phyloP scores from a whole-genome alignment of 2,888 invertebrate genomes.

The Blastobasis adustella region DNA sequence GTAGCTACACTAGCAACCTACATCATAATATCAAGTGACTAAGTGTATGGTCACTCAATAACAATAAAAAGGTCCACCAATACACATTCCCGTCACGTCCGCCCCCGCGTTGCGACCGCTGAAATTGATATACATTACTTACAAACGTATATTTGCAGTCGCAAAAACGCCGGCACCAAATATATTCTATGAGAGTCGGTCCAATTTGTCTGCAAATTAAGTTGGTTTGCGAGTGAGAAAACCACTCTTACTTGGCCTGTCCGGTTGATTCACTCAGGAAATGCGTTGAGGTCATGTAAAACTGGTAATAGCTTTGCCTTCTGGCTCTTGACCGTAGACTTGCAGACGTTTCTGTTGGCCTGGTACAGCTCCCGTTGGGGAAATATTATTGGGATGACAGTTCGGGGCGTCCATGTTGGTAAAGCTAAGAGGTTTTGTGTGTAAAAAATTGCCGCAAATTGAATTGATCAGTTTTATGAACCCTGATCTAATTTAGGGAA shows the following conservation, averaged over 20 bases:
- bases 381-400: constrained; percentile 53
- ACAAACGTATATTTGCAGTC: constrained; percentile 21
- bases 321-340: constrained; percentile 46
- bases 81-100: constrained; percentile 62
- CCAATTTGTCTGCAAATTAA: constrained; percentile 2
- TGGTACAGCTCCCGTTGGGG: constrained; percentile 57
- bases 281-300: constrained; percentile 15
- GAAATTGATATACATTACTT: constrained; percentile 67
- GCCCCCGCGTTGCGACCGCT: constrained; percentile 54
- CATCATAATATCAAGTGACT: background rate
- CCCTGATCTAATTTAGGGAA: too few species aligned
- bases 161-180: constrained; percentile 20
- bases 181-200: constrained; percentile 27
- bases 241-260: too few species aligned
- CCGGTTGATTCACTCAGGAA: constrained; percentile 14
- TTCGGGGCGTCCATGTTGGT: constrained; percentile 35
- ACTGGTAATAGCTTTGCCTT: constrained; percentile 27
- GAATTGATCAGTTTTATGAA: background rate
- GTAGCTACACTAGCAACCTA: background rate
- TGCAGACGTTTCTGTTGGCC: constrained; percentile 48
- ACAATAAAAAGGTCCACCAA: constrained; percentile 57
- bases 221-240: background rate
- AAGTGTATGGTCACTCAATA: constrained; percentile 46
- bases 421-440: constrained; percentile 30
- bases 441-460: constrained; percentile 10